Evolutionary conservation across 2,888 invertebrate genomes (phyloP), one percentile per base, ranked within the genome.

Genomic region (Chymomyza procnemis): DNA sequence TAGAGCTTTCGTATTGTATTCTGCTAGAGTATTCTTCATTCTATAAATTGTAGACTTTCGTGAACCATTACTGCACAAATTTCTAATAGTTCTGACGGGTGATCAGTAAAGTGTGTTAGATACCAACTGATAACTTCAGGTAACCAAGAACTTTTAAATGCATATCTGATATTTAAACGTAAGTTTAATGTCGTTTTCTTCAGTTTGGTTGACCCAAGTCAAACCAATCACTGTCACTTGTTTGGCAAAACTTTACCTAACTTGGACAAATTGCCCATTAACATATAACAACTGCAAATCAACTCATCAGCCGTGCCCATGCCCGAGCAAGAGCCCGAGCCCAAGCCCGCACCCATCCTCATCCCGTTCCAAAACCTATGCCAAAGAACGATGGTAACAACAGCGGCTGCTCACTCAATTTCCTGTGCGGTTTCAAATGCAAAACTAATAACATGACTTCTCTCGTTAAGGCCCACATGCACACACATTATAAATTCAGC

Each of bases 401-500:
- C n/a, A n/a, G n/a, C n/a, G n/a, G n/a, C 54, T 54, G 22, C 54
- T 30, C 41, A 52, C 67, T 34, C 74, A 66, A 78, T 78, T 82
- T 82, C 78, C 79, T 78, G 82, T 73, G 76, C 54, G 62, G 61
- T 66, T 71, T 61, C 66, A 74, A 80, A 74, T 76, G 78, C 76
- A 66, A 75, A 79, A 73, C 78, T 77, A 77, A 81, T 77, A 75
- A 64, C 74, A 71, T 48, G 64, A 57, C 46, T 59, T 8, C 46
- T 8, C 46, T n/a, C 52, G 76, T 75, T 21, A 6, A 54, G 14
- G 19, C 21, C 54, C 54, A 54, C 54, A 54, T 54, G 54, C 26
- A 77, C 77, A 77, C 77, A 79, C 70, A 75, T 75, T 76, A 78
- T 78, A 75, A 81, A 73, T 76, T 85, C 79, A 74, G 66, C 70